phyloP scores from a whole-genome alignment of 2,113 vertebrate species.

The Ochotona princeps region DNA sequence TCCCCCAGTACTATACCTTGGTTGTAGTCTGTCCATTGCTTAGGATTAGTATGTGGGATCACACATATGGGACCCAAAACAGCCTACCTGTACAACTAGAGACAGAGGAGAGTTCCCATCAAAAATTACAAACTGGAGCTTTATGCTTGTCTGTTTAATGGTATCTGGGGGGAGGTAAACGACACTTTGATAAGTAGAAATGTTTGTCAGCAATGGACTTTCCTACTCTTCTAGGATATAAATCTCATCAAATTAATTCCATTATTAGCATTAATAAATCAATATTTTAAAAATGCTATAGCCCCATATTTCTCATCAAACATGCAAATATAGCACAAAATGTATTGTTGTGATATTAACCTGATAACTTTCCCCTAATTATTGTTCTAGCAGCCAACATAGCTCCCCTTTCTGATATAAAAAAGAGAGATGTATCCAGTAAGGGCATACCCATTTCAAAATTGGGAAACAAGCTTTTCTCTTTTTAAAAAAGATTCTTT shows the following conservation, averaged over 20 bases:
- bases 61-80: background rate
- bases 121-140: background rate
- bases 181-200: background rate
- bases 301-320: background rate
- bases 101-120: background rate
- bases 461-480: background rate
- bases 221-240: background rate
- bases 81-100: background rate
- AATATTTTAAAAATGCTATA: background rate
- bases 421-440: background rate
- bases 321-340: background rate
- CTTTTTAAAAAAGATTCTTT: no score
- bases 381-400: no score
- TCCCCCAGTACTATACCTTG: fast-evolving
- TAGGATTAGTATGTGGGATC: no score
- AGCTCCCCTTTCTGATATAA: slow-evolving; percentile 18
- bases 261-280: background rate
- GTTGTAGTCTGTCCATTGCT: background rate
- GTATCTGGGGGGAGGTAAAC: background rate
- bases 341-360: background rate
- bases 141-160: background rate
- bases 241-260: background rate
- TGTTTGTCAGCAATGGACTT: background rate
- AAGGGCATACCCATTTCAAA: background rate
- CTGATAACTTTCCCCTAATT: background rate